Conservation (phyloP, 2,113 vertebrate species). For the Rhabdomys dilectus region DNA sequence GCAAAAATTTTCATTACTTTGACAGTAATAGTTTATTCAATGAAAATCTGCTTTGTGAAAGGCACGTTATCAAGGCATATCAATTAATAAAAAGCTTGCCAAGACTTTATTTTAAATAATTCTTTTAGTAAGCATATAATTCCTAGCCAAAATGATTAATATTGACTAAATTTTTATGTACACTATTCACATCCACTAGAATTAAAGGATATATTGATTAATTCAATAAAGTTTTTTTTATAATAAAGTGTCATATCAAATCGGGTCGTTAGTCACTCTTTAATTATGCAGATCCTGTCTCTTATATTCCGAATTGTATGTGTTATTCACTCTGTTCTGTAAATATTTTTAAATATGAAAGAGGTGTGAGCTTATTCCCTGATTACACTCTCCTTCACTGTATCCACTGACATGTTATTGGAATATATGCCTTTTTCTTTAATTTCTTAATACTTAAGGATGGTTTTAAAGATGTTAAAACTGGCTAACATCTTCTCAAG, state of each 20-base stretch:
- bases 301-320: not conserved
- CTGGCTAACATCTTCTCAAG: not conserved
- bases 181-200: not conserved
- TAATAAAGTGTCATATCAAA: not conserved
- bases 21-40: not conserved
- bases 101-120: not conserved
- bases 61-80: not conserved
- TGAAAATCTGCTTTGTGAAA: not conserved
- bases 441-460: not conserved
- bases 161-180: not conserved
- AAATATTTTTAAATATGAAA: not conserved
- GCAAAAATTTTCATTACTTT: not conserved
- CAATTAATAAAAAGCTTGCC: not conserved
- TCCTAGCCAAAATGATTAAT: not conserved
- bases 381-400: not conserved
- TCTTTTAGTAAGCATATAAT: not conserved
- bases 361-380: not conserved
- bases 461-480: conserved; percentile 34
- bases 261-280: not conserved
- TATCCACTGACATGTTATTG: not conserved
- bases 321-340: not conserved
- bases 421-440: not conserved
- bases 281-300: not conserved
- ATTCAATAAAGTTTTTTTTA: not conserved
- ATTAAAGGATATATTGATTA: not conserved